These are phyloP conservation scores for Brachylomia viminalis DNA, from an alignment of 2,888 invertebrate species.

Conservation along the genomic window DNA sequence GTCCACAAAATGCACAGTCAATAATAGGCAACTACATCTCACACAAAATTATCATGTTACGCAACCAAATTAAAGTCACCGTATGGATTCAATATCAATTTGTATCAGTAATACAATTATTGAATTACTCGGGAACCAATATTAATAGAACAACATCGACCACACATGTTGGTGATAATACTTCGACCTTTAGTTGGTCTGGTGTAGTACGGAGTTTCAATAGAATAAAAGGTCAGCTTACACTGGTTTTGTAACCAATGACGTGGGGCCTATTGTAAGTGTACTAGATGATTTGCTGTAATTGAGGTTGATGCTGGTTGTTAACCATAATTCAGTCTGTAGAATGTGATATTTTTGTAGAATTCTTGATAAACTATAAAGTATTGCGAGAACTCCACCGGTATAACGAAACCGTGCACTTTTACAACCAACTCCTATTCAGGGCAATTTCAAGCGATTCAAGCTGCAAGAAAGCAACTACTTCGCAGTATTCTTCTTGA, in stretches of 20 bases:
- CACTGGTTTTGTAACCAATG: too few relatives aligned
- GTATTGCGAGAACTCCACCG: background rate
- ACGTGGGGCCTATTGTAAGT: too few relatives aligned
- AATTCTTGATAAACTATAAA: background rate
- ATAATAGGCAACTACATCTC: background rate
- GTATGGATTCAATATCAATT: background rate
- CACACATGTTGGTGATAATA: too few relatives aligned
- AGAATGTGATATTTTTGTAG: background rate
- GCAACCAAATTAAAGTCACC: background rate
- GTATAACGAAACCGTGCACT: background rate
- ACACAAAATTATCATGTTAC: slow-evolving; percentile 8
- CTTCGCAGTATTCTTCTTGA: slow-evolving; percentile 19
- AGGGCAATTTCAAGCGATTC: background rate
- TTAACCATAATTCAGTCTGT: background rate
- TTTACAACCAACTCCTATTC: background rate
- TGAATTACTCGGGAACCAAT: background rate
- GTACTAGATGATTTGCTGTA: background rate
- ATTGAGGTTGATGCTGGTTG: background rate
- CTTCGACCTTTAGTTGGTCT: too few relatives aligned
- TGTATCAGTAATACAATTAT: background rate
- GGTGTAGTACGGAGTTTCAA: background rate
- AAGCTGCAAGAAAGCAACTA: slow-evolving; percentile 5
- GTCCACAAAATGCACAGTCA: background rate
- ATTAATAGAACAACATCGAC: background rate
- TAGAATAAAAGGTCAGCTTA: background rate